These are phyloP conservation scores for Typhlichthys eigenmanni DNA, from an alignment of 2,797 vertebrate species.

Conservation along the genomic window DNA sequence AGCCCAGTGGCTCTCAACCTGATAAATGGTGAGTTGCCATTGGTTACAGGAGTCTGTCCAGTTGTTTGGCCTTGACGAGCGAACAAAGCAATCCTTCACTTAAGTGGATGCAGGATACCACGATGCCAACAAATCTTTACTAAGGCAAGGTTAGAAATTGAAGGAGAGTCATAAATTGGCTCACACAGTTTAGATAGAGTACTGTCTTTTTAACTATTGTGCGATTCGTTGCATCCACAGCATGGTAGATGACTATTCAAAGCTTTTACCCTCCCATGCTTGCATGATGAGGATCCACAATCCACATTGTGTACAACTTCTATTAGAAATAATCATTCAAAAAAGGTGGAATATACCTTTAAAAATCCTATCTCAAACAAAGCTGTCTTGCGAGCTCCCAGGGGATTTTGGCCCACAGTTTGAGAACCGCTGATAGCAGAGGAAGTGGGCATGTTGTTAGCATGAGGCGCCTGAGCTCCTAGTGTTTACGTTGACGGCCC, in stretches of 20 bases:
- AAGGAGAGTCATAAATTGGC: no score
- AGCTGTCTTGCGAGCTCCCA: background rate
- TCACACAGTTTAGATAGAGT: no score
- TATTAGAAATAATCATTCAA: no score
- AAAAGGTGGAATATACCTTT: no score
- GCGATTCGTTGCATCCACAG: no score
- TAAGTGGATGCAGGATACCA: background rate
- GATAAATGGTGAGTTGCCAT: background rate
- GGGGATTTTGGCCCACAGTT: background rate
- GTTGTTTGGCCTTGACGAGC: background rate
- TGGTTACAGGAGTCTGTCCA: slow-evolving; percentile 5
- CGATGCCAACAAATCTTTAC: background rate
- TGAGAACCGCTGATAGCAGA: slow-evolving; percentile 16
- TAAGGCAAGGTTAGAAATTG: background rate
- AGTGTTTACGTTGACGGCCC: slow-evolving; percentile 50
- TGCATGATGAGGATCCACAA: no score
- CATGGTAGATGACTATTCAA: no score
- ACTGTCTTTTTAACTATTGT: no score
- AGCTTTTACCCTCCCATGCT: no score
- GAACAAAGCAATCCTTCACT: background rate
- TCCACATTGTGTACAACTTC: no score
- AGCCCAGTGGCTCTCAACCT: background rate
- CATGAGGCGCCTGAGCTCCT: slow-evolving; percentile 32
- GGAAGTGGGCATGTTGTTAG: slow-evolving; percentile 52
- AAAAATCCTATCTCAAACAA: no score